Evolutionary conservation across 2,888 invertebrate genomes (phyloP).

Genomic region (Gerosis bhagava): DNA sequence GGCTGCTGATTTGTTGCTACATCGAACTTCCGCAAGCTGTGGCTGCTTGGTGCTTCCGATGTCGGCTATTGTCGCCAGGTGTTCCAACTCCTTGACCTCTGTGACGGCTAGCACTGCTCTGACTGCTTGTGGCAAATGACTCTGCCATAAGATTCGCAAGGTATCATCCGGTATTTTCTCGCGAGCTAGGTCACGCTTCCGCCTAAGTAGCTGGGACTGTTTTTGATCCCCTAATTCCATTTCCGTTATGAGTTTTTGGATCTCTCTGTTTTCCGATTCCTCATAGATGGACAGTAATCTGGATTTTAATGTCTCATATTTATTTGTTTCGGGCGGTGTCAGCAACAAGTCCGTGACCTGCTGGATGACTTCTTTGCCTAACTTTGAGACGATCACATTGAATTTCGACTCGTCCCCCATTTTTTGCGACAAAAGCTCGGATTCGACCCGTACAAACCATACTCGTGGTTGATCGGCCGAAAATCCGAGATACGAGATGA

Average conservation of each 20-base stretch:
- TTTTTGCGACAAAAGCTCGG: too few relatives aligned
- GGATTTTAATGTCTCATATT: conserved; percentile 9
- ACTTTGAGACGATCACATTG: conserved; percentile 27
- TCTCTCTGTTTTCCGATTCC: conserved; percentile 20
- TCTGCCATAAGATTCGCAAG: not conserved
- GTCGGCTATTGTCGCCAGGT: not conserved
- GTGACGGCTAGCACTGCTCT: not conserved
- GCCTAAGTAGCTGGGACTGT: conserved; percentile 8
- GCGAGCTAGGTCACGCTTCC: not conserved
- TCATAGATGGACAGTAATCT: conserved; percentile 17
- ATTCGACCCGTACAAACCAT: too few relatives aligned
- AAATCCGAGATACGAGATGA: too few relatives aligned
- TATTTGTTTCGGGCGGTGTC: conserved; percentile 3
- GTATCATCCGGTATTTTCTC: conserved; percentile 5
- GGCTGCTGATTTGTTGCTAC: too few relatives aligned
- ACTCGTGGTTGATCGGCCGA: too few relatives aligned
- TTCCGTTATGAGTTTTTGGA: conserved; percentile 16
- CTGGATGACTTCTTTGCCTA: conserved; percentile 21
- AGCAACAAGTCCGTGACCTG: conserved; percentile 27
- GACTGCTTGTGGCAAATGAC: not conserved
- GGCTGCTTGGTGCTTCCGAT: too few relatives aligned
- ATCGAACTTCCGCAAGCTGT: too few relatives aligned
- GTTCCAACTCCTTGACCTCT: not conserved
- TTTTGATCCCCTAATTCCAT: conserved; percentile 14
- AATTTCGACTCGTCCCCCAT: too few relatives aligned